Percentiles rank a stretch among this genome's conserved stretches.
Evolutionary conservation across 2,113 vertebrate species (phyloP).

Genomic region (Sitta europaea): DNA sequence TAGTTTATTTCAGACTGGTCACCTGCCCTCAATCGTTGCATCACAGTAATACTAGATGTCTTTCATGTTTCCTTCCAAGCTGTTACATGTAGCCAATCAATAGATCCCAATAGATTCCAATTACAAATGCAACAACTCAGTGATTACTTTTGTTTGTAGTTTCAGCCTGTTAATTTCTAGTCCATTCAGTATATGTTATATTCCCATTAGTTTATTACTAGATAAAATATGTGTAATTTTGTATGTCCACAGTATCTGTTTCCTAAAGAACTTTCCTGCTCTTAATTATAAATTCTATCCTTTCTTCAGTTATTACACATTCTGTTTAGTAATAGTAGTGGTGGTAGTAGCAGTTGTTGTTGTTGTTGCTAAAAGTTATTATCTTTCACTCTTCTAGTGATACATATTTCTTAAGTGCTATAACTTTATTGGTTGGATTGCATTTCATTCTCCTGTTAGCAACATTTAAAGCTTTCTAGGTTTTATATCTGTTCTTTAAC

Average conservation of each 20-base stretch:
- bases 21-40: neutral
- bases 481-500: neutral
- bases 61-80: neutral
- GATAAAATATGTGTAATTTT: neutral
- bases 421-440: neutral
- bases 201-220: neutral
- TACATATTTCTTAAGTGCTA: neutral
- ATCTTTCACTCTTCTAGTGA: neutral
- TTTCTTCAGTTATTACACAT: neutral
- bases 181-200: neutral
- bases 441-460: neutral
- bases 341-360: neutral
- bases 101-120: neutral
- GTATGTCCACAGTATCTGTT: neutral
- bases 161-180: neutral
- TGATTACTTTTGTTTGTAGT: neutral
- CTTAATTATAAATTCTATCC: neutral
- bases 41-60: neutral
- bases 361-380: neutral
- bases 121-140: neutral
- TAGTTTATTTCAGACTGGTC: neutral
- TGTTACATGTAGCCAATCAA: neutral
- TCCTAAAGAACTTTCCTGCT: neutral
- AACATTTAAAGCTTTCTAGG: neutral
- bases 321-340: neutral